Conservation (phyloP, 2,888 invertebrate species). For the Exephanes ischioxanthus region DNA sequence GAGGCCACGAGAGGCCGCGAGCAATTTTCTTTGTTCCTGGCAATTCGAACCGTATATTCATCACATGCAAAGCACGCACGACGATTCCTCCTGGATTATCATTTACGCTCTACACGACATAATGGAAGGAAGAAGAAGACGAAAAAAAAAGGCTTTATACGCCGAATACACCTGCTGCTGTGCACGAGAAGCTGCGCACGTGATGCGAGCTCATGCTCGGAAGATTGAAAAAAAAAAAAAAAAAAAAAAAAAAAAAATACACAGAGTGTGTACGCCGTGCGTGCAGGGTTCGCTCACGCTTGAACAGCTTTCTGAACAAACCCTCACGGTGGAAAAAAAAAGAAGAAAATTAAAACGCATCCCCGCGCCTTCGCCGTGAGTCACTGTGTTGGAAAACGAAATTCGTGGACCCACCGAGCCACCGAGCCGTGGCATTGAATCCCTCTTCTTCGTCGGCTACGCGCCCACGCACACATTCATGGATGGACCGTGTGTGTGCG, state of each 20-base stretch:
- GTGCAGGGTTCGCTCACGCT: constrained; percentile 52
- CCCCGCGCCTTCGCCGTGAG: constrained; percentile 51
- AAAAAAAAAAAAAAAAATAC: not conserved
- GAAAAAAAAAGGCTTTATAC: not conserved
- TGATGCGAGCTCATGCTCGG: constrained; percentile 3
- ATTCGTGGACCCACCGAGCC: constrained; percentile 66
- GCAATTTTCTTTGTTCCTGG: constrained; percentile 58
- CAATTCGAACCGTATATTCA: constrained; percentile 53
- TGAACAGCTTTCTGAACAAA: constrained; percentile 56
- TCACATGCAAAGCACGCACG: constrained; percentile 50
- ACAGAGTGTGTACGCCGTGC: not conserved
- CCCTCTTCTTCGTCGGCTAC: constrained; percentile 33
- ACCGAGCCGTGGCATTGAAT: constrained; percentile 71
- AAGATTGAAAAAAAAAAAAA: not conserved
- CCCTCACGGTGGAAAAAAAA: constrained; percentile 40
- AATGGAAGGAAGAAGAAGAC: not conserved
- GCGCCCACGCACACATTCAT: not conserved
- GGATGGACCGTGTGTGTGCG: not conserved
- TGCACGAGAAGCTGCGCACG: constrained; percentile 22
- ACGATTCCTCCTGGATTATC: constrained; percentile 36
- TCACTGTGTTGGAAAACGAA: constrained; percentile 59
- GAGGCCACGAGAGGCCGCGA: constrained; percentile 1
- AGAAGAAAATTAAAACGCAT: constrained; percentile 58
- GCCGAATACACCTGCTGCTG: constrained; percentile 11
- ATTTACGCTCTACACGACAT: not conserved